Percentiles rank a stretch among this genome's conserved stretches.
Evolutionary conservation across 2,113 vertebrate species (phyloP).

Genomic region (Festucalex cinctus): DNA sequence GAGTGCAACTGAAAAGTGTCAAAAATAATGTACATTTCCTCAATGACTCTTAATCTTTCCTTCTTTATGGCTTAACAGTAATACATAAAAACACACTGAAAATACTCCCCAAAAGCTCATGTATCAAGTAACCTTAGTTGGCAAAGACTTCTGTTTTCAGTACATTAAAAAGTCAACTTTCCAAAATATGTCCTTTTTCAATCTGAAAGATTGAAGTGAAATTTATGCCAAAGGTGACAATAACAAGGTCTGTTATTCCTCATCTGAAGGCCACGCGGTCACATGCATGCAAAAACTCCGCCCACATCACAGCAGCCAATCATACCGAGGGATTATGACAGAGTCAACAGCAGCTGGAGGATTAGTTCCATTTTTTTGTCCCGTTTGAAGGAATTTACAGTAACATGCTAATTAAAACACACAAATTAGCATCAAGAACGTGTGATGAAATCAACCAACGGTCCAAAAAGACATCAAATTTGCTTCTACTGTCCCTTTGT

Average conservation of each 20-base stretch:
- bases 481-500: too few species aligned
- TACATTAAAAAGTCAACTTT: background rate
- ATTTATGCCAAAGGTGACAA: constrained; percentile 1
- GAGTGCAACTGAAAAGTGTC: too few species aligned
- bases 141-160: too few species aligned
- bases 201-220: background rate
- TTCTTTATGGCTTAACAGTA: too few species aligned
- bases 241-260: constrained; percentile 17
- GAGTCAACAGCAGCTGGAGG: background rate
- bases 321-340: constrained; percentile 13
- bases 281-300: constrained; percentile 7
- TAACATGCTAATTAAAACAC: background rate
- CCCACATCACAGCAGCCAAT: constrained; percentile 1
- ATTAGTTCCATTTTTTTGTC: background rate
- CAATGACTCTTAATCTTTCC: too few species aligned
- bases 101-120: too few species aligned
- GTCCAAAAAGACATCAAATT: too few species aligned
- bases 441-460: background rate
- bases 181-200: background rate
- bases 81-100: too few species aligned
- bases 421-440: background rate
- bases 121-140: too few species aligned
- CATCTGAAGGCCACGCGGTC: constrained; percentile 5
- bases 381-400: background rate
- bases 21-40: too few species aligned